These are phyloP conservation scores for Agonum fuliginosum DNA, from an alignment of 2,888 invertebrate genomes.

Conservation along the genomic window DNA sequence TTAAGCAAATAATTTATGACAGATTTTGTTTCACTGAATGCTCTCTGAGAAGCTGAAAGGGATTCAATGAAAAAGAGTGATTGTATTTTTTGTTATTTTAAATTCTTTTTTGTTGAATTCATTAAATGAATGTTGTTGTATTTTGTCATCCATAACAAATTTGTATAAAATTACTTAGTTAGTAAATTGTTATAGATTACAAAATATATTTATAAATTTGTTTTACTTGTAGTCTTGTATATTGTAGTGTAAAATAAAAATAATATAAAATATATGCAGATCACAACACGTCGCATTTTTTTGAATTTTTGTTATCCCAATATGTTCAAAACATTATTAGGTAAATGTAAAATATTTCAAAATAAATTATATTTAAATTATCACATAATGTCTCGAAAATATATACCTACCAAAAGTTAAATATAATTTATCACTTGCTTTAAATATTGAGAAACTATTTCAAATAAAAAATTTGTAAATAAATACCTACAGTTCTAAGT, in stretches of 20 bases:
- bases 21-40: conserved; percentile 28
- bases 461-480: too few relatives aligned
- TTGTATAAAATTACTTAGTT: conserved; percentile 45
- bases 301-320: too few relatives aligned
- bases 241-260: conserved; percentile 59
- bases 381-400: too few relatives aligned
- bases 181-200: conserved; percentile 59
- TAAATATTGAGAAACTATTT: not conserved
- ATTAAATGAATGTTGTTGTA: conserved; percentile 39
- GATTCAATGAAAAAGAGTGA: conserved; percentile 26
- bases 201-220: conserved; percentile 59
- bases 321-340: too few relatives aligned
- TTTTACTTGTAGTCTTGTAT: conserved; percentile 59
- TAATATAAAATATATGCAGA: conserved; percentile 57
- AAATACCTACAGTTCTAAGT: too few relatives aligned
- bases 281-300: too few relatives aligned
- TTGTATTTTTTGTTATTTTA: conserved; percentile 37
- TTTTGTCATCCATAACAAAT: conserved; percentile 59
- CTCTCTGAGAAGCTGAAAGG: conserved; percentile 12
- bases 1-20: conserved; percentile 36
- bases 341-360: too few relatives aligned
- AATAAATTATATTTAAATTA: too few relatives aligned
- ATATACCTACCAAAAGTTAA: too few relatives aligned
- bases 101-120: conserved; percentile 43
- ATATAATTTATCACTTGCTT: not conserved